Evolutionary conservation across 2,113 vertebrate species (phyloP).

Genomic region (Oreochromis niloticus): DNA sequence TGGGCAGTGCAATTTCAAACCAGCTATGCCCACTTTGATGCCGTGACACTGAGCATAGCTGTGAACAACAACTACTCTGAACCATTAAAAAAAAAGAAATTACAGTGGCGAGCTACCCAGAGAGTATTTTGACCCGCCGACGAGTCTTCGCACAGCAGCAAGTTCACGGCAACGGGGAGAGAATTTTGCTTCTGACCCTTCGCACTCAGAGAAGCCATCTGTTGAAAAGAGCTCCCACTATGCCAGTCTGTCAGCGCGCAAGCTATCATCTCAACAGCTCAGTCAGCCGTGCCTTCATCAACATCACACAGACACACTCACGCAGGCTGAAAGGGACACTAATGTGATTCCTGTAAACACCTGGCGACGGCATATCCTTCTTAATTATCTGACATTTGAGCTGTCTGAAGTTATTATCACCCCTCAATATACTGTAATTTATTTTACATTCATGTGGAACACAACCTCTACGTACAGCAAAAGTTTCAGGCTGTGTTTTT

Average conservation of each 20-base stretch:
- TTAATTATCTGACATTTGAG: not conserved
- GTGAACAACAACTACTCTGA: not conserved
- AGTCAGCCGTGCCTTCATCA: not conserved
- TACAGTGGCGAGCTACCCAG: not conserved
- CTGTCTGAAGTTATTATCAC: not conserved
- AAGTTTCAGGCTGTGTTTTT: not conserved
- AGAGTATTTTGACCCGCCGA: not conserved
- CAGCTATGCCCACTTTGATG: not conserved
- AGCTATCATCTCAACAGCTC: conserved; percentile 6
- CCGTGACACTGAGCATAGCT: not conserved
- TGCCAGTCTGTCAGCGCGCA: conserved; percentile 1
- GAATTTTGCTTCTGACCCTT: conserved; percentile 10
- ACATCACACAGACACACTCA: not conserved
- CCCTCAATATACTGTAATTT: not conserved
- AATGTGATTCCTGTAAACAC: not conserved
- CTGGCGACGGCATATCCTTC: not conserved
- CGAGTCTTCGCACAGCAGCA: not conserved
- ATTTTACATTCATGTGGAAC: not conserved
- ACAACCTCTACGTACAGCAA: not conserved
- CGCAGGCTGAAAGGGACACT: not conserved
- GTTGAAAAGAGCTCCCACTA: conserved; percentile 7
- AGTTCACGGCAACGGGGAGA: not conserved
- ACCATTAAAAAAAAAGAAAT: not conserved
- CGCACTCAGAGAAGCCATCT: not conserved
- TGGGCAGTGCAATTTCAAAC: not conserved